A percentile compares a stretch with the other conserved stretches of the same genome.
Evolutionary conservation across 2,888 invertebrate species (phyloP).

Genomic region (Mactromeris polynyma): DNA sequence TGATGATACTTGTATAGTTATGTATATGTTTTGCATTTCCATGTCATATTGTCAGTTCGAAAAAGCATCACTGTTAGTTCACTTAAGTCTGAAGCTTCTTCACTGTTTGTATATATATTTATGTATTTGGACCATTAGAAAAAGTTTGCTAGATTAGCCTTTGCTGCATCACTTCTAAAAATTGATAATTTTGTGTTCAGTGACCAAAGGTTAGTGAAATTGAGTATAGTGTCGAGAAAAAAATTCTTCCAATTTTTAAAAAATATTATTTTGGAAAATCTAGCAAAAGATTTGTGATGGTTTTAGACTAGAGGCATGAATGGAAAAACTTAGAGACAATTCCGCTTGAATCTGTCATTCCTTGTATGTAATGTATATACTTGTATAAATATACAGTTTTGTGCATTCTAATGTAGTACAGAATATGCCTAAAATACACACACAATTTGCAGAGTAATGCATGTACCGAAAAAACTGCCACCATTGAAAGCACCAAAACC

Average conservation of each 20-base stretch:
- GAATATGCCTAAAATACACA: not conserved
- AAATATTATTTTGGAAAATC: too few relatives aligned
- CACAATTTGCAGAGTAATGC: slow-evolving; percentile 59
- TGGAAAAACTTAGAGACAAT: not conserved
- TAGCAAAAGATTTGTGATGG: too few relatives aligned
- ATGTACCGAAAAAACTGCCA: slow-evolving; percentile 57
- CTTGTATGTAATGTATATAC: not conserved
- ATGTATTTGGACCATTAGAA: too few relatives aligned
- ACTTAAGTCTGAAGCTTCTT: too few relatives aligned
- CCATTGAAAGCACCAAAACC: slow-evolving; percentile 69
- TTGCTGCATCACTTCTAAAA: too few relatives aligned
- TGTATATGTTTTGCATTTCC: not conserved
- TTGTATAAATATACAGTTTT: not conserved
- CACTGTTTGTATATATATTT: too few relatives aligned
- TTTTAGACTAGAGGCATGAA: not conserved
- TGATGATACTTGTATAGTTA: not conserved
- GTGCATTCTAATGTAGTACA: not conserved
- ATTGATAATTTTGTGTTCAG: too few relatives aligned
- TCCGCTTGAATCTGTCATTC: not conserved
- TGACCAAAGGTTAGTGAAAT: too few relatives aligned
- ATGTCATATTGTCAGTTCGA: not conserved
- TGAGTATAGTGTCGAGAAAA: too few relatives aligned
- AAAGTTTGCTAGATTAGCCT: too few relatives aligned
- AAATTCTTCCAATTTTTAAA: too few relatives aligned
- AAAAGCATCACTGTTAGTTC: too few relatives aligned